Conservation (phyloP, 1,140 invertebrate genomes). For the Drosophila miranda region DNA sequence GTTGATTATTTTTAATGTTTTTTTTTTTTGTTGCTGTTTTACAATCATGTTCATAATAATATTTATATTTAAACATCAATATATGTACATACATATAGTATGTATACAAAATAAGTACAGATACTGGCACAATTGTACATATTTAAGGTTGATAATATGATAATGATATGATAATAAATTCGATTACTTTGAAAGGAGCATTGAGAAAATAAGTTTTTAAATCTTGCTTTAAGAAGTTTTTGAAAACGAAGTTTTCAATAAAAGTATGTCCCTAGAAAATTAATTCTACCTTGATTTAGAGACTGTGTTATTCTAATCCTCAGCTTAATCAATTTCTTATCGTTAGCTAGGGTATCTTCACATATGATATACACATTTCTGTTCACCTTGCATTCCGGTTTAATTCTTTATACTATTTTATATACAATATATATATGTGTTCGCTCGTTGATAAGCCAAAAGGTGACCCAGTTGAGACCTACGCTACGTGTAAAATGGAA, state of each 20-base stretch:
- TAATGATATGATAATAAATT: too few relatives aligned
- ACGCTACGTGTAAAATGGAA: slow-evolving; percentile 32
- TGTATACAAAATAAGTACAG: slow-evolving; percentile 26
- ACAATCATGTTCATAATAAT: slow-evolving; percentile 37
- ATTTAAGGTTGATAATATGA: too few relatives aligned
- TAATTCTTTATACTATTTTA: slow-evolving; percentile 30
- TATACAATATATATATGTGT: slow-evolving; percentile 6
- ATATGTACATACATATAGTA: slow-evolving; percentile 14
- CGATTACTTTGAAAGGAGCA: too few relatives aligned
- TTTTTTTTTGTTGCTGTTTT: slow-evolving; percentile 14
- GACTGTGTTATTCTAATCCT: background rate
- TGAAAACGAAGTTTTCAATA: too few relatives aligned
- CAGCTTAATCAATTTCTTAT: background rate
- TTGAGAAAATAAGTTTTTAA: too few relatives aligned
- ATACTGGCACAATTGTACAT: slow-evolving; percentile 3
- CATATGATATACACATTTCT: slow-evolving; percentile 8
- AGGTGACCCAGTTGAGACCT: slow-evolving; percentile 68
- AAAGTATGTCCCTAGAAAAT: too few relatives aligned
- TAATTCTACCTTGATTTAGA: background rate
- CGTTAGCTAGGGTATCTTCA: slow-evolving; percentile 19
- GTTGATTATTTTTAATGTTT: slow-evolving; percentile 24
- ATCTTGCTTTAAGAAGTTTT: too few relatives aligned
- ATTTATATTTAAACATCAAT: slow-evolving; percentile 51
- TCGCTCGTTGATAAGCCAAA: slow-evolving; percentile 62
- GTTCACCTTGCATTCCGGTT: slow-evolving; percentile 27